These are phyloP conservation scores for Tenodera sinensis DNA, from an alignment of 2,888 invertebrate genomes.

Conservation along the genomic window DNA sequence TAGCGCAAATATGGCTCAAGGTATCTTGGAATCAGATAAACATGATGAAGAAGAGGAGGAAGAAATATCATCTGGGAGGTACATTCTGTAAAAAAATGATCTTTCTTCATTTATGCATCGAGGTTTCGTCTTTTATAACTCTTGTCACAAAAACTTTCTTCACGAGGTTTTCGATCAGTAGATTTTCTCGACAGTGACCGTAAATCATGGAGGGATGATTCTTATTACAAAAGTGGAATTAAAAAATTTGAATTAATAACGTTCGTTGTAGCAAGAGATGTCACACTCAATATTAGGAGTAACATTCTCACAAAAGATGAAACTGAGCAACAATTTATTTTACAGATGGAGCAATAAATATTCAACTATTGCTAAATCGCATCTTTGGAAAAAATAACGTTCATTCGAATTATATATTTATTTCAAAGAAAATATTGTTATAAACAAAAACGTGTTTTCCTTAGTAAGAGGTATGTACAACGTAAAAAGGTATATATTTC, in stretches of 20 bases:
- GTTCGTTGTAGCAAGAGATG: background rate
- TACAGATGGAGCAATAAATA: background rate
- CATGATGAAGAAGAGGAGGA: background rate
- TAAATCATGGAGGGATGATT: too few species aligned
- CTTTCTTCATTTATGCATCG: background rate
- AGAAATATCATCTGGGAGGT: too few species aligned
- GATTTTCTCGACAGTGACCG: background rate
- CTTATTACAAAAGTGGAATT: background rate
- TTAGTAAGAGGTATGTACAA: background rate
- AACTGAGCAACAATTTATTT: conserved; percentile 12
- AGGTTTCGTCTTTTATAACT: background rate
- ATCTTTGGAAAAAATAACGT: conserved; percentile 3
- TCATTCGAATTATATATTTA: conserved; percentile 2
- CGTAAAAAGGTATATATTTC: too few species aligned
- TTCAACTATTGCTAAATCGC: background rate
- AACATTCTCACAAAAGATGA: conserved; percentile 11
- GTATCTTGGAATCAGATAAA: too few species aligned
- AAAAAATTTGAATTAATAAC: background rate
- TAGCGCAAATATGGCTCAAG: too few species aligned
- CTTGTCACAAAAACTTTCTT: background rate
- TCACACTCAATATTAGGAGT: background rate
- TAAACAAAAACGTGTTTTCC: background rate
- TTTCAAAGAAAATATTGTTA: background rate
- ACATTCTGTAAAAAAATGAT: background rate
- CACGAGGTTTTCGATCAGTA: background rate